phyloP scores from a whole-genome alignment of 2,797 vertebrate genomes.

The Anabacerthia variegaticeps region DNA sequence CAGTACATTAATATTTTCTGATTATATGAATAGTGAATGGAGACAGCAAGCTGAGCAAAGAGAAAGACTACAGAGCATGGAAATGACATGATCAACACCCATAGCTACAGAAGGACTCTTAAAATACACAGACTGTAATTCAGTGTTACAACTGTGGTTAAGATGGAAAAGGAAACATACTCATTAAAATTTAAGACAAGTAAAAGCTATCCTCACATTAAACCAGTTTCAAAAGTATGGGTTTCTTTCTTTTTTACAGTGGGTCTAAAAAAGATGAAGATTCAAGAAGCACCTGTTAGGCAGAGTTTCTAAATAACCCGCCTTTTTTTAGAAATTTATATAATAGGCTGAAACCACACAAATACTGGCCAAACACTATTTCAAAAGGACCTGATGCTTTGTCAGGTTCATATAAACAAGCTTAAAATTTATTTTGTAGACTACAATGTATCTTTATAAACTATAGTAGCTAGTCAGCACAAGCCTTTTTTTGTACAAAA shows the following conservation, averaged over 20 bases:
- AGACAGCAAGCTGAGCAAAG: not conserved
- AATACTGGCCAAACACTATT: not conserved
- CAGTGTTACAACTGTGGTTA: not conserved
- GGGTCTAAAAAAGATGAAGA: not conserved
- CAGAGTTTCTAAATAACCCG: not conserved
- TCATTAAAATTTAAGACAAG: conserved; percentile 10
- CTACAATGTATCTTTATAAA: conserved; percentile 1
- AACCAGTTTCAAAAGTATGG: not conserved
- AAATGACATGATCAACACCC: not conserved
- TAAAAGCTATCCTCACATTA: not conserved
- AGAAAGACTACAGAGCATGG: not conserved
- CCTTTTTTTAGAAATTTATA: not conserved
- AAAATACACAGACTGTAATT: conserved; percentile 36
- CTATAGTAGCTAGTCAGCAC: not conserved
- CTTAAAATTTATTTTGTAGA: not conserved
- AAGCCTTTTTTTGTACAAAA: not conserved
- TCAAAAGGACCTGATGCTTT: not conserved
- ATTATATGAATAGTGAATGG: not conserved
- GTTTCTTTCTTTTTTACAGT: not conserved
- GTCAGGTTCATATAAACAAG: not conserved
- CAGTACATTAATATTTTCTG: not conserved
- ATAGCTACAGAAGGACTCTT: not conserved
- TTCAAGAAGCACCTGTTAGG: not conserved
- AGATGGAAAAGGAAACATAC: not conserved
- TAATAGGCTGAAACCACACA: not conserved